These are phyloP conservation scores for Hoplodrina blanda DNA, from an alignment of 2,888 invertebrate genomes.

Conservation along the genomic window DNA sequence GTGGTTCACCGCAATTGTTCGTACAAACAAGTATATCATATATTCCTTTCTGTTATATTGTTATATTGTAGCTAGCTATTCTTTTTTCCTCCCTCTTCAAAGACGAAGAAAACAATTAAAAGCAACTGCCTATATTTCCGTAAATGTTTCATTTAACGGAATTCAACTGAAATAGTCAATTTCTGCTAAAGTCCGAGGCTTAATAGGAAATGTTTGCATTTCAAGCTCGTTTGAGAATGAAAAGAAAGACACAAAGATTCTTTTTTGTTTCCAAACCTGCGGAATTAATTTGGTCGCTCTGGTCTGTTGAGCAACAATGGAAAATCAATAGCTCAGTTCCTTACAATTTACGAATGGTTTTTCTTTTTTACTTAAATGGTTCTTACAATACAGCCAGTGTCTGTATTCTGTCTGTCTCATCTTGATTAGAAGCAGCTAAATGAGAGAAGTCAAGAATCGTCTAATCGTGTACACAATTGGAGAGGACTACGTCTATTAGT, in stretches of 20 bases:
- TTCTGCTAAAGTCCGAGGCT: constrained; percentile 20
- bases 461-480: too few relatives aligned
- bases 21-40: too few relatives aligned
- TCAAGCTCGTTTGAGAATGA: constrained; percentile 42
- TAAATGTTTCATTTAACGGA: constrained; percentile 31
- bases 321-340: constrained; percentile 36
- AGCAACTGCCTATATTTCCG: constrained; percentile 21
- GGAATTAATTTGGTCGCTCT: constrained; percentile 54
- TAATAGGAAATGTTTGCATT: constrained; percentile 55
- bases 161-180: constrained; percentile 5
- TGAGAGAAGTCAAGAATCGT: too few relatives aligned
- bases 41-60: too few relatives aligned
- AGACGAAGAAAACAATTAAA: constrained; percentile 36
- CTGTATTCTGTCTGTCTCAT: neutral
- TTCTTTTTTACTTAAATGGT: neutral
- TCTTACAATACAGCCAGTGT: neutral
- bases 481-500: too few relatives aligned
- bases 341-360: constrained; percentile 7
- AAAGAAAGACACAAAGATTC: constrained; percentile 32
- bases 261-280: constrained; percentile 46
- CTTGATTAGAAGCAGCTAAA: too few relatives aligned
- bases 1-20: too few relatives aligned
- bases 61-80: too few relatives aligned
- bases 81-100: neutral
- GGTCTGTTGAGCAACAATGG: constrained; percentile 35